Evolutionary conservation across 2,888 invertebrate species (phyloP).

Genomic region (Eurois occulta): DNA sequence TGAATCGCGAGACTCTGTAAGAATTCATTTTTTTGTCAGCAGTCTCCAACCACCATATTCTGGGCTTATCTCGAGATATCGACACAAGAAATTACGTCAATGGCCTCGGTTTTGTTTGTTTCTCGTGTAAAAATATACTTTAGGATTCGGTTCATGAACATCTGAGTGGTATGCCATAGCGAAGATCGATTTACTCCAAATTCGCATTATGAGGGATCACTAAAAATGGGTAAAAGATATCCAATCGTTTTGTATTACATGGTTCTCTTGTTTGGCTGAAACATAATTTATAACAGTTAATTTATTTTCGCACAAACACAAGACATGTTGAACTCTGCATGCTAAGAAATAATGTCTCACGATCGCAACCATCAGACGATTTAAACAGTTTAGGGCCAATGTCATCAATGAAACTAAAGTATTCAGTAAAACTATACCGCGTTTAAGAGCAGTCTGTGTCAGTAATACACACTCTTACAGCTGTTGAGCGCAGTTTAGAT

Average conservation of each 20-base stretch:
- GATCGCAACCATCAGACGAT: not conserved
- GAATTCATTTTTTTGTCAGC: slow-evolving; percentile 61
- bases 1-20: slow-evolving; percentile 68
- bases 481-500: not conserved
- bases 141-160: slow-evolving; percentile 30
- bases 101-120: slow-evolving; percentile 40
- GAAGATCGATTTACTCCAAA: slow-evolving; percentile 10
- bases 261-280: not conserved
- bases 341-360: not conserved
- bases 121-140: slow-evolving; percentile 38
- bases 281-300: not conserved
- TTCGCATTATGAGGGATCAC: not conserved
- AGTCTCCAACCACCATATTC: slow-evolving; percentile 47
- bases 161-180: slow-evolving; percentile 35
- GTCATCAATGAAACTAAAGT: not conserved
- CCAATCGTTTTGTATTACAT: slow-evolving; percentile 14
- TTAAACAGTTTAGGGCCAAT: not conserved
- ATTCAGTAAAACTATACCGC: not conserved
- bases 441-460: too few species aligned
- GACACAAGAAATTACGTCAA: slow-evolving; percentile 39
- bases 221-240: not conserved
- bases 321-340: not conserved
- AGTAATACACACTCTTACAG: not conserved
- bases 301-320: slow-evolving; percentile 1
- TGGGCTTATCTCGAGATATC: slow-evolving; percentile 51